phyloP scores from a whole-genome alignment of 2,113 vertebrate genomes.

The Hypanus sabinus region DNA sequence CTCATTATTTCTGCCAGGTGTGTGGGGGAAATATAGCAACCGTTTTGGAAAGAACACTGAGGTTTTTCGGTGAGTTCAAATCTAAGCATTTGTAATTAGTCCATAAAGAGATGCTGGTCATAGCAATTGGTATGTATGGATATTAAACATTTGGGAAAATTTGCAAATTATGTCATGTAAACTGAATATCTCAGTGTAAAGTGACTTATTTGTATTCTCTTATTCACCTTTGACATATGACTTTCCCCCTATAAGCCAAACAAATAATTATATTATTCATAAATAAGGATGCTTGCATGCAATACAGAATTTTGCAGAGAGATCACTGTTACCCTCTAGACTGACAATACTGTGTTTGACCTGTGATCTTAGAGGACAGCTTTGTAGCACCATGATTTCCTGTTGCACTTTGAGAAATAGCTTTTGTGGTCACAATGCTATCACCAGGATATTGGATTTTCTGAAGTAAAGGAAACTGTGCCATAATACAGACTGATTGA shows the following conservation, averaged over 20 bases:
- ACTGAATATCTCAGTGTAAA: not conserved
- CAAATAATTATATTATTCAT: conserved; percentile 30
- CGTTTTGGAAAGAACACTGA: not conserved
- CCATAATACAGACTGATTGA: not conserved
- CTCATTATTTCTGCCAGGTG: no score
- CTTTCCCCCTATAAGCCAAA: not conserved
- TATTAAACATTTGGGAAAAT: not conserved
- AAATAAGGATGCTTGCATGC: not conserved
- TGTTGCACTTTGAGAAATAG: not conserved
- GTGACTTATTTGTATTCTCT: not conserved
- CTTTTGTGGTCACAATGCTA: not conserved
- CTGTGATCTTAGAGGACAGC: not conserved
- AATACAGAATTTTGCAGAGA: not conserved
- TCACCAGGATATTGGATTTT: conserved; percentile 19
- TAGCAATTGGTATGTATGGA: not conserved
- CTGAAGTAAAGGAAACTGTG: conserved; percentile 8
- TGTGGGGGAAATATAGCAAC: not conserved
- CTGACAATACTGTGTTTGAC: not conserved
- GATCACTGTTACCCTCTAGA: not conserved
- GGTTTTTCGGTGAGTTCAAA: not conserved
- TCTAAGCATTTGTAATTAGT: not conserved
- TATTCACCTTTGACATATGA: not conserved
- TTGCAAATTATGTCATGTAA: not conserved
- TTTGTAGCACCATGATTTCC: not conserved
- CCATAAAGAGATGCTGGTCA: not conserved